Evolutionary conservation across 2,888 invertebrate species (phyloP).

Genomic region (Acanthosepion lycidas): DNA sequence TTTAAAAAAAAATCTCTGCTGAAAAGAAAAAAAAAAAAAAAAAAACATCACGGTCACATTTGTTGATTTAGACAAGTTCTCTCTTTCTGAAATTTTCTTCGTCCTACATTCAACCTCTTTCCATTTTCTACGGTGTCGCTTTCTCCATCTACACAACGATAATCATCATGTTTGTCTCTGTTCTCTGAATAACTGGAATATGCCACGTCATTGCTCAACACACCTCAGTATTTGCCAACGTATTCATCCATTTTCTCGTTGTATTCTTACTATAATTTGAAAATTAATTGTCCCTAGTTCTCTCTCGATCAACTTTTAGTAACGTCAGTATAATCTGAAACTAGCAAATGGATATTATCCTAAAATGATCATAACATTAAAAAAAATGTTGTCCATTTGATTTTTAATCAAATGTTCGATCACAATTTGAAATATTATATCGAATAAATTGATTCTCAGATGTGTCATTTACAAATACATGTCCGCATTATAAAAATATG

Average conservation of each 20-base stretch:
- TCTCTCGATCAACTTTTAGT: not conserved
- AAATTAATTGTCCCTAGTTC: not conserved
- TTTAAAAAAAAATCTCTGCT: too few relatives aligned
- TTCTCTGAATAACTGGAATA: not conserved
- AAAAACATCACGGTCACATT: not conserved
- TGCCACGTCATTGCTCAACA: not conserved
- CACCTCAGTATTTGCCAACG: not conserved
- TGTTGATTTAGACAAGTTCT: not conserved
- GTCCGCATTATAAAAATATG: too few relatives aligned
- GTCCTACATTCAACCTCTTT: not conserved
- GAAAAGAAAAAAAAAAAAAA: not conserved
- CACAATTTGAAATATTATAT: too few relatives aligned
- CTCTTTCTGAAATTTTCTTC: not conserved
- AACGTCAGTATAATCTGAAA: too few relatives aligned
- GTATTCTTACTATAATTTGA: not conserved
- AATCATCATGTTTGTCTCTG: not conserved
- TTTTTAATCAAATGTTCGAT: too few relatives aligned
- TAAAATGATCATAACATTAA: too few relatives aligned
- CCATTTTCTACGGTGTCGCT: not conserved
- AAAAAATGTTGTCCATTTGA: too few relatives aligned
- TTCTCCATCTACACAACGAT: not conserved
- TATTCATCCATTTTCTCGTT: not conserved
- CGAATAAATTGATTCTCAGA: too few relatives aligned
- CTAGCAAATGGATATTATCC: too few relatives aligned
- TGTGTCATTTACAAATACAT: too few relatives aligned